These are phyloP conservation scores for Lepidurus couesii DNA, from an alignment of 1,140 invertebrate genomes.

Conservation along the genomic window DNA sequence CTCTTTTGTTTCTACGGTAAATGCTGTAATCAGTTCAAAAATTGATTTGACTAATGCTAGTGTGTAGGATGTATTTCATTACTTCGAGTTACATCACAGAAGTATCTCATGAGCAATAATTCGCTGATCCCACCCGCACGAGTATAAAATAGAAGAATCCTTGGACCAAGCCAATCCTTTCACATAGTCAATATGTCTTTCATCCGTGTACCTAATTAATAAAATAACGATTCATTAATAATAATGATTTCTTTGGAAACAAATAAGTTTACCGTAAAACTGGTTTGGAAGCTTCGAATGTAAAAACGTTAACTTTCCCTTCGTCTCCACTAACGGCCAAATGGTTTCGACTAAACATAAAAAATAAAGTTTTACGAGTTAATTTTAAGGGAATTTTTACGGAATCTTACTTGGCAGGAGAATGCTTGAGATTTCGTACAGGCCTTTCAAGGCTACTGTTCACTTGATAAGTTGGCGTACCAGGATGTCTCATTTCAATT, in stretches of 20 bases:
- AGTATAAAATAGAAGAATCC: constrained; percentile 14
- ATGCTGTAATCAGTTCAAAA: too few relatives aligned
- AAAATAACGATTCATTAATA: background rate
- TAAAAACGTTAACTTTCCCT: constrained; percentile 23
- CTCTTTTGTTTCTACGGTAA: too few relatives aligned
- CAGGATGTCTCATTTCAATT: background rate
- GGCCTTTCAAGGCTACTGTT: background rate
- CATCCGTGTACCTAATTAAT: constrained; percentile 31
- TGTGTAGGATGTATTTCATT: background rate
- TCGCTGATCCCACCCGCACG: constrained; percentile 33
- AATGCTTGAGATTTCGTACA: background rate
- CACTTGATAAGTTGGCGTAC: constrained; percentile 8
- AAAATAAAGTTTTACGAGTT: background rate
- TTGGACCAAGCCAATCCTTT: constrained; percentile 27
- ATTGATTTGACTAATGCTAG: too few relatives aligned
- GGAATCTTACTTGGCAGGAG: background rate
- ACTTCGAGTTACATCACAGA: background rate
- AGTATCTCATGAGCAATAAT: constrained; percentile 27
- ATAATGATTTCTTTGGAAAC: background rate
- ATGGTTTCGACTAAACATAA: background rate
- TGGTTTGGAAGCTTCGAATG: constrained; percentile 12
- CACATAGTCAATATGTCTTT: constrained; percentile 26
- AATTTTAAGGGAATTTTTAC: background rate
- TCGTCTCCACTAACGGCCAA: constrained; percentile 29
- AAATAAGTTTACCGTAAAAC: constrained; percentile 26